Evolutionary conservation across 2,888 invertebrate species (phyloP), one percentile per base, ranked within the genome.

Genomic region (Seladonia tumulorum): DNA sequence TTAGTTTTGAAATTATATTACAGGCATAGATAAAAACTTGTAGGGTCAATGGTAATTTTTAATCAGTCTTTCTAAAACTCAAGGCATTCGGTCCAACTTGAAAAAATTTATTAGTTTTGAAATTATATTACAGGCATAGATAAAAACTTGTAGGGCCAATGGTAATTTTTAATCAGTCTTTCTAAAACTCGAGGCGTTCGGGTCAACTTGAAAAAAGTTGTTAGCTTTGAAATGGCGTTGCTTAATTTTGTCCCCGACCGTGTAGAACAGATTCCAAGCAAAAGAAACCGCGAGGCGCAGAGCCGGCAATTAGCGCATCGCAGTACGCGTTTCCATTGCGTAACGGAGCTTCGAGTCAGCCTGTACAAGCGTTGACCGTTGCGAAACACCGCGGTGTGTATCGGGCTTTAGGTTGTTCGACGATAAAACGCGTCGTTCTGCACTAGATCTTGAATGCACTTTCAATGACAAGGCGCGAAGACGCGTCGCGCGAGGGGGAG

Each of bases 381-480:
- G 35, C 66, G 66, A 66, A 35, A 66, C 2, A 18, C 66, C 66
- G 35, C 5, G 18, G 35, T 29, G 66, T 35, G 66, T 66, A 66
- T 35, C 66, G 4, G 47, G 35, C 42, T 8, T 39, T 57, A 74
- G 70, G 63, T 49, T 29, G 42, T 5, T 12, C 63, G 18, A 35
- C 76, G 83, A 78, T 78, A 84, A 84, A 72, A 63, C 49, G 53
- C 2, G 84, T 63, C 80, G 82, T 91, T 90, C 90, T 93, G 94
- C 92, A 92, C 94, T 92, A 93, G 93, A 93, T 94, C 94, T 93
- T 93, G 93, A 94, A 92, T n/a, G n/a, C 90, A 90, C 70, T 92
- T 94, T 93, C 94, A 94, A 93, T 93, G 94, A 94, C 93, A 92
- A 93, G 70, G 81, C 87, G 89, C 86, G 88, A 82, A 82, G 76